Base-by-base conservation (phyloP, 2,113 vertebrate genomes). In the Tupaia chinensis region DNA sequence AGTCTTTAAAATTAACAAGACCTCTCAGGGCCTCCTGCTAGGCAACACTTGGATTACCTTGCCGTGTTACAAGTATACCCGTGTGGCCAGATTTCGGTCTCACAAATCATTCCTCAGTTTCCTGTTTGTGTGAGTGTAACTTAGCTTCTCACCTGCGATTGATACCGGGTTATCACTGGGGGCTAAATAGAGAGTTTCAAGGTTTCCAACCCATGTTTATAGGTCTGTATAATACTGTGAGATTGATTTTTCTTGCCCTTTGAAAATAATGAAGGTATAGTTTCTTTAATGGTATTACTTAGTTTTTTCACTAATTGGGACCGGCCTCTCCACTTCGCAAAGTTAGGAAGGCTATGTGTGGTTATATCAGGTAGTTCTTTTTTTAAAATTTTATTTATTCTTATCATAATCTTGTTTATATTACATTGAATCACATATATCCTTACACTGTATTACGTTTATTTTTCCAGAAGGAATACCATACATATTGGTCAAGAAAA, bases 281-380 rank as follows among this genome's bases (percentile, higher is more conserved):
- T 84, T 95, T 80, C 70, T 92, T 91, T 88, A 84, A 73, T 12
- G 25, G 7, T 79, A 68, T 83, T 17, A 78, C 61, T 92, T 66
- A 89, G 73, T 81, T 82, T 56, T 72, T 86, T 92, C 53, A 88
- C 53, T 90, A 82, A 90, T 96, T 91, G 73, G 93, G 29, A 32
- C 15, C 32, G 0, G 22, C 14, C 10, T 74, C 34, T 92, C 19
- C 54, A 74, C 78, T 92, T 97, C 60, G 44, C 58, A 72, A 68
- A 92, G 29, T 87, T 81, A 2, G 90, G 68, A 54, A 10, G 8
- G 87, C 87, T 95, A 32, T 79, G 16, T 94, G 1, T 91, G 85
- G 74, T 93, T 90, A 56, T 78, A 74, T 74, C 66, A 92, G 54
- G 23, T 61, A 53, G 79, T 84, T 68, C 16, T 94, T 82, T 44